Evolutionary conservation across 2,797 vertebrate species (phyloP), one percentile per base, ranked within the genome.

Genomic region (Falco berigora): DNA sequence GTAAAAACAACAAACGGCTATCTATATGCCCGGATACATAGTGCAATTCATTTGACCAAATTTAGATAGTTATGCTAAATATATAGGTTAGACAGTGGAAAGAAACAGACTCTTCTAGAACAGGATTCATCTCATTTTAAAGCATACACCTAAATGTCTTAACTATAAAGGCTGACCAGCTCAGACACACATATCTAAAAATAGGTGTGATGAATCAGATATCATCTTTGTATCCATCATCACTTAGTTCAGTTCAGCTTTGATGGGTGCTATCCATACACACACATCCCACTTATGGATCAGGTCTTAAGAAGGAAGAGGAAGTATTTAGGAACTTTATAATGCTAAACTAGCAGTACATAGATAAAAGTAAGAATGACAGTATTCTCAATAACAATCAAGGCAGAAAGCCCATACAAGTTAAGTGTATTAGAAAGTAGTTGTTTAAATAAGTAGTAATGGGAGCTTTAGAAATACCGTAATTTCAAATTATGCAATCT

Each of bases 171-270:
- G 36, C 42, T 77, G 79, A 81, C 83, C 88, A 78, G n/a, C 76
- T 90, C 64, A 96, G 79, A 90, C 32, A 86, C 9, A n/a, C 12
- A 6, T 32, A 63, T 21, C 62, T 90, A 90, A 96, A 86, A 84
- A 72, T 4, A 92, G 24, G 24, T 75, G 38, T 50, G 82, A 72
- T 86, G 66, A 95, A 92, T 94, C 86, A 93, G 86, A 76, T 17
- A 49, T 69, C 58, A 73, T 6, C 83, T 79, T 90, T 73, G 21
- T 76, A 85, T 55, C 86, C 63, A 89, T 66, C 16, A 7, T 50
- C 73, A 69, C 28, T 50, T 50, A 59, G 32, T 16, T 79, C 53
- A 62, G 40, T 23, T 82, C 74, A 66, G 71, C 19, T 80, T 83
- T 84, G 34, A 22, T 11, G 21, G 44, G 32, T 55, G 27, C 36